Evolutionary conservation across 2,888 invertebrate genomes (phyloP).

Genomic region (Pharmacophagus antenor): DNA sequence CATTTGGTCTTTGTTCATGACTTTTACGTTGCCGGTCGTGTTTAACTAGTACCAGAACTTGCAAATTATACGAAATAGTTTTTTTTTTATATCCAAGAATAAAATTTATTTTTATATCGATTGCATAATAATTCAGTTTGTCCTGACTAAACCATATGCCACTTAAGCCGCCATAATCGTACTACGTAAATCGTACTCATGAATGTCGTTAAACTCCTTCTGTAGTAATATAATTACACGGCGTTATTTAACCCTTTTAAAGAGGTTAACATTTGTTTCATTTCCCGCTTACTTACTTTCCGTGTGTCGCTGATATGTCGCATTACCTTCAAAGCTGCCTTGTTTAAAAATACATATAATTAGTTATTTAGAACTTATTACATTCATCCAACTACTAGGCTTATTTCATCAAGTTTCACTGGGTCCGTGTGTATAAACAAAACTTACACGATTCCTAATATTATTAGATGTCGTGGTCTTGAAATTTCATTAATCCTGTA

Average conservation of each 20-base stretch:
- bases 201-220: background rate
- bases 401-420: no score
- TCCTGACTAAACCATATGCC: background rate
- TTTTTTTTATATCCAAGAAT: background rate
- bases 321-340: no score
- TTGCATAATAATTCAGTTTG: background rate
- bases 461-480: no score
- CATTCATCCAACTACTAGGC: no score
- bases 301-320: background rate
- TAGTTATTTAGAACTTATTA: no score
- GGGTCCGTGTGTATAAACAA: no score
- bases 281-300: background rate
- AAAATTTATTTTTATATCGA: background rate
- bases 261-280: background rate
- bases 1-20: conserved; percentile 13
- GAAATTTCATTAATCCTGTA: no score
- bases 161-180: background rate
- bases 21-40: background rate
- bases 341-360: no score
- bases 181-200: background rate
- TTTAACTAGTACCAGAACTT: conserved; percentile 8
- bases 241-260: background rate
- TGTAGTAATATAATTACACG: background rate
- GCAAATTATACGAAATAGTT: background rate
- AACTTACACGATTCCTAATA: no score